Percentiles rank a stretch among this genome's conserved stretches.
Conservation (phyloP, 2,797 vertebrate species). For the Esox masquinongy region DNA sequence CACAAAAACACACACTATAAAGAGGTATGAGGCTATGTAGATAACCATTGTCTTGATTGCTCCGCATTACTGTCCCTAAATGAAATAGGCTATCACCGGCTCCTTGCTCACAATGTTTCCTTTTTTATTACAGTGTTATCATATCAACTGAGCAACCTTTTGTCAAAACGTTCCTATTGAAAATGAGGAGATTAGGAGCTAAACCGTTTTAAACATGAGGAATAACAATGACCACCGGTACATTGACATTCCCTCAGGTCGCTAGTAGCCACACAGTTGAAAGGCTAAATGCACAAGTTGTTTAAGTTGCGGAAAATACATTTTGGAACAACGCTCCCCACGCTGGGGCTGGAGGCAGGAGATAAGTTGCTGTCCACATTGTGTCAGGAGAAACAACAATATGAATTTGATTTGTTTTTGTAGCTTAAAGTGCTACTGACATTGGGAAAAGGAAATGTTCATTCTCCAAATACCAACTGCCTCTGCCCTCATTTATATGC, state of each 20-base stretch:
- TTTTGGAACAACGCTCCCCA: slow-evolving; percentile 2
- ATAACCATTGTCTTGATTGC: neutral
- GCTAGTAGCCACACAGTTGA: neutral
- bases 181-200: neutral
- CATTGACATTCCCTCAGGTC: neutral
- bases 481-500: slow-evolving; percentile 11
- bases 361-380: slow-evolving; percentile 18
- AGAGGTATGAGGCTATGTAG: neutral
- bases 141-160: neutral
- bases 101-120: neutral
- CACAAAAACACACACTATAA: neutral
- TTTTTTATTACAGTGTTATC: too few species aligned
- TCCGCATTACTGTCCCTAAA: neutral
- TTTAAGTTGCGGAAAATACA: slow-evolving; percentile 7
- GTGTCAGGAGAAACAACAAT: slow-evolving; percentile 17
- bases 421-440: slow-evolving; percentile 12
- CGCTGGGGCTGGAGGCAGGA: neutral
- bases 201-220: neutral
- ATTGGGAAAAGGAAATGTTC: slow-evolving; percentile 5
- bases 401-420: slow-evolving; percentile 21
- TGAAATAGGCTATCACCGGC: neutral
- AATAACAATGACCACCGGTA: neutral
- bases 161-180: neutral
- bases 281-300: slow-evolving; percentile 3
- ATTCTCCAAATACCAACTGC: slow-evolving; percentile 5